Evolutionary conservation across 2,113 vertebrate species (phyloP), one percentile per base, ranked within the genome.

Genomic region (Spea bombifrons): DNA sequence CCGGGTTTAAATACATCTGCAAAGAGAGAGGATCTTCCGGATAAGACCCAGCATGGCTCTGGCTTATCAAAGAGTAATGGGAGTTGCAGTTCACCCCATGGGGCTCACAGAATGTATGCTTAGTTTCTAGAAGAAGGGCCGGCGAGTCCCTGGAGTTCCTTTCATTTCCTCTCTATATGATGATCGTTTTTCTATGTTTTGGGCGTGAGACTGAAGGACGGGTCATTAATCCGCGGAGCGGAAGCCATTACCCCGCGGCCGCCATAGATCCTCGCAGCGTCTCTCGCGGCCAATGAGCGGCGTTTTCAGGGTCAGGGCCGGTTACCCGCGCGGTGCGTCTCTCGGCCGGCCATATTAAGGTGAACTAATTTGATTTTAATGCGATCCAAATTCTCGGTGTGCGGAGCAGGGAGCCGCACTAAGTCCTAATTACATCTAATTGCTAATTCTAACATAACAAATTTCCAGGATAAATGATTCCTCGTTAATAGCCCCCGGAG

Each of bases 391-490:
- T 86, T 87, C 79, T 85, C 84, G 84, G 81, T 61, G 85, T 81
- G 84, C 74, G 83, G 85, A 78, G 82, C 83, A 43, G 82, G 53
- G 84, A 84, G 84, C 89, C 81, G 77, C 81, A 83, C 85, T 87
- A 89, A 89, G 84, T 89, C 88, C 88, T 89, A 89, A 89, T 90
- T 88, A 88, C 87, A 89, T 84, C 88, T 89, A 90, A 90, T 89
- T 89, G 89, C 88, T 89, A 87, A 90, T 90, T 90, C 88, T 84
- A 89, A 90, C 87, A 88, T 90, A 88, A 90, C 88, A 89, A 89
- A 89, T 90, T 89, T 88, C 88, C 86, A 87, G 88, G 88, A 87
- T 90, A 90, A 89, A 89, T 90, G 89, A 89, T 90, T 88, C 88
- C 86, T 85, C 78, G 86, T 88, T 89, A 90, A 89, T 89, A 86